These are phyloP conservation scores for Perdix hodgsoniae DNA, from an alignment of 2,797 vertebrate species.

Conservation along the genomic window DNA sequence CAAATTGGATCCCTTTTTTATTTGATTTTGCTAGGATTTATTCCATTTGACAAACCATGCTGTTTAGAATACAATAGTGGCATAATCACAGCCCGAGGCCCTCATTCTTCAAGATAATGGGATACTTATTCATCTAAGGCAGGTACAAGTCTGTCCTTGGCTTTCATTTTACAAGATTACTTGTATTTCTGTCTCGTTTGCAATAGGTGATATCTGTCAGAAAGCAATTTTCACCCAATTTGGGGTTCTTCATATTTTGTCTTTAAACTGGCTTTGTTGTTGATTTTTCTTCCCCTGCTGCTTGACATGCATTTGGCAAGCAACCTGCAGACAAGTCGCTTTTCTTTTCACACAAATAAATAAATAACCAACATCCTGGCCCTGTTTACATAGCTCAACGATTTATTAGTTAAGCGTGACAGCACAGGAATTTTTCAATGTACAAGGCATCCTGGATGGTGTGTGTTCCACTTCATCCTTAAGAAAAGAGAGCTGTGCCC, in stretches of 20 bases:
- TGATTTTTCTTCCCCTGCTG: neutral
- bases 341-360: conserved; percentile 35
- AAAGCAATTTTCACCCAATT: conserved; percentile 76
- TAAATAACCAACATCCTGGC: conserved; percentile 28
- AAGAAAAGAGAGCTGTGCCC: neutral
- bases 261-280: conserved; percentile 37
- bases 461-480: conserved; percentile 8
- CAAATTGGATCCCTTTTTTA: conserved; percentile 60
- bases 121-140: conserved; percentile 84
- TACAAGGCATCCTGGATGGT: neutral
- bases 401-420: conserved; percentile 61
- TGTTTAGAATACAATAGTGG: conserved; percentile 94
- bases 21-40: conserved; percentile 80
- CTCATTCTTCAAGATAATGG: conserved; percentile 91
- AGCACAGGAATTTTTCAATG: conserved; percentile 64
- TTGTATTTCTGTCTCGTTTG: conserved; percentile 77
- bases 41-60: conserved; percentile 91
- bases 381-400: conserved; percentile 15
- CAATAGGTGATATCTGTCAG: conserved; percentile 74
- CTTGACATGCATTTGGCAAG: neutral
- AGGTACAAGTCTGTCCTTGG: conserved; percentile 85
- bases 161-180: conserved; percentile 88
- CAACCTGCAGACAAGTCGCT: neutral
- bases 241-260: conserved; percentile 58
- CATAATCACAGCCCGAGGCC: conserved; percentile 91